Percentiles rank a stretch among this genome's conserved stretches.
phyloP scores from a whole-genome alignment of 2,888 invertebrate genomes.

The Sphaerophoria rueppellii region DNA sequence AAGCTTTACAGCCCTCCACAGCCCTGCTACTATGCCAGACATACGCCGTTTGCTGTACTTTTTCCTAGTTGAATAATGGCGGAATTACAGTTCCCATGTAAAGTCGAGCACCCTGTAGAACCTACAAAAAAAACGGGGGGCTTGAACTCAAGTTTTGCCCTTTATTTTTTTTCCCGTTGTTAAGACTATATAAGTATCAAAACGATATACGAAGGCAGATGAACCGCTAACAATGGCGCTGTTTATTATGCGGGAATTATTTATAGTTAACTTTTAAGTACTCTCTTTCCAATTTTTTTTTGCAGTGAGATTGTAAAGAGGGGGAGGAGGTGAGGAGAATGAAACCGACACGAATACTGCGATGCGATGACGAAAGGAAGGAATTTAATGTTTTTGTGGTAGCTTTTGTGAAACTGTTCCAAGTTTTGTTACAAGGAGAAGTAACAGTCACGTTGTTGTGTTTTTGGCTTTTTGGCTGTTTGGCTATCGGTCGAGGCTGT shows the following conservation, averaged over 20 bases:
- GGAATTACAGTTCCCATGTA: slow-evolving; percentile 21
- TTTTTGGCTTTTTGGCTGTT: slow-evolving; percentile 1
- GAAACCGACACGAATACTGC: no score
- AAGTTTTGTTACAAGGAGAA: neutral
- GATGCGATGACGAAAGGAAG: neutral
- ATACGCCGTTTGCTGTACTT: slow-evolving; percentile 20
- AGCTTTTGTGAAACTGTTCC: neutral
- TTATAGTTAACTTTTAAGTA: slow-evolving; percentile 50
- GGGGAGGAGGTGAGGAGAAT: neutral
- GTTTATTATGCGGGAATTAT: slow-evolving; percentile 28
- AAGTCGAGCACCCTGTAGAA: neutral
- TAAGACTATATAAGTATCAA: neutral
- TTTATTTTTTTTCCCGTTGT: neutral
- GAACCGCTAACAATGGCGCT: neutral
- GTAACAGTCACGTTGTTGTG: slow-evolving; percentile 7
- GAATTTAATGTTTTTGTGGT: neutral
- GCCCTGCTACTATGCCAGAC: neutral
- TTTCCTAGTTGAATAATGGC: slow-evolving; percentile 41
- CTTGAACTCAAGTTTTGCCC: neutral
- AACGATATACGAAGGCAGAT: slow-evolving; percentile 5
- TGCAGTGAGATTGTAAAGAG: neutral
- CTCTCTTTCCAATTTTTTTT: slow-evolving; percentile 16
- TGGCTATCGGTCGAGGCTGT: neutral
- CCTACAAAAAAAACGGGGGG: neutral
- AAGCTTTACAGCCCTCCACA: slow-evolving; percentile 40